Evolutionary conservation across 2,797 vertebrate genomes (phyloP), one percentile per base, ranked within the genome.

Genomic region (Bradypodion pumilum): DNA sequence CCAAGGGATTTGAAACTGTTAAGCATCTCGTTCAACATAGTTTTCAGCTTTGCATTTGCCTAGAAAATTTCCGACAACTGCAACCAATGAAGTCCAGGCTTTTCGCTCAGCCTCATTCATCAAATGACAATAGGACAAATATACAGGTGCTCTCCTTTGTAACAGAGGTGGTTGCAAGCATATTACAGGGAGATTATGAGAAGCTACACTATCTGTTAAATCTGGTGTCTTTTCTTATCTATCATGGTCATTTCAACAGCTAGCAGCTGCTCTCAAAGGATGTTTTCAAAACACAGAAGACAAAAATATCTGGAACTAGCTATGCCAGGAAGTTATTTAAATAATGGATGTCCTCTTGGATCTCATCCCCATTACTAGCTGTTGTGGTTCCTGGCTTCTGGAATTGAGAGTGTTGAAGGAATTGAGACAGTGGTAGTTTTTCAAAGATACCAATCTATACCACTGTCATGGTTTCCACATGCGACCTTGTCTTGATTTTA

Each of bases 241-340:
- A 62, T 84, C 74, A 62, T 35, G n/a, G n/a, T 72, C 65, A 70
- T 78, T 78, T 84, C 82, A 78, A 72, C 74, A 84, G 52, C 74
- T 37, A 25, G 75, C 32, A 10, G 68, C 65, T 78, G 78, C 40
- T 72, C 65, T 78, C 70, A 78, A 75, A 69, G 65, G n/a, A 62
- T 84, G 65, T 78, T 70, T 72, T 42, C 82, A 84, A 84, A 78
- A 78, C 74, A 84, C 62, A 62, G 72, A 78, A 82, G 37, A 84
- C 4, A 15, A 72, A 62, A 70, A 72, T 70, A 65, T 5, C n/a
- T 84, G 82, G 74, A 84, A 62, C 2, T 25, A 84, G 62, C 2
- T 25, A 46, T 72, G 40, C 82, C 74, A 84, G 15, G 52, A 84
- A 70, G 74, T 78, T 77, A 78, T 84, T 84, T 78, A 84, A 84